A percentile compares a stretch with the other conserved stretches of the same genome.
phyloP scores from a whole-genome alignment of 35 echinoderm and acorn worm genomes.

The Heliocidaris tuberculata region DNA sequence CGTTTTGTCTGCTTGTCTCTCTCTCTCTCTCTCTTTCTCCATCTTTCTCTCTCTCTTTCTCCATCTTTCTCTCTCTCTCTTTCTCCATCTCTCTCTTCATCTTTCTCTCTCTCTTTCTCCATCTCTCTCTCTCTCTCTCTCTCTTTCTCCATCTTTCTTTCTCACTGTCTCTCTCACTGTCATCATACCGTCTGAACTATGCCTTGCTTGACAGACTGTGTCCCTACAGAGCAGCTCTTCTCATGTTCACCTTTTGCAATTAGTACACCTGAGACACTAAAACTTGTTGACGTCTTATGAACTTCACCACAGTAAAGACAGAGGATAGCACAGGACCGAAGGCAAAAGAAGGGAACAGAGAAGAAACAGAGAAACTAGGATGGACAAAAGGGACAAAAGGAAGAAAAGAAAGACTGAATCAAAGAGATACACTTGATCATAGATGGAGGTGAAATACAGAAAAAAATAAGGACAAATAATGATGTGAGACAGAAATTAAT shows the following conservation, averaged over 20 bases:
- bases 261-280: conserved; percentile 4
- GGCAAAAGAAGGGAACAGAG: background rate
- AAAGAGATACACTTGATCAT: too few relatives aligned
- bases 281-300: conserved; percentile 15
- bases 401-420: background rate
- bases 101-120: too few relatives aligned
- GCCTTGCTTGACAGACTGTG: background rate
- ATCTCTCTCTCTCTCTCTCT: background rate
- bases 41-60: too few relatives aligned
- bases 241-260: background rate
- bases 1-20: too few relatives aligned
- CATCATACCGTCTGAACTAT: background rate
- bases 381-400: background rate
- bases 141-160: background rate
- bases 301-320: background rate
- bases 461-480: too few relatives aligned
- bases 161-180: background rate
- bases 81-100: too few relatives aligned
- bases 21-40: too few relatives aligned
- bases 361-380: background rate
- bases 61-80: too few relatives aligned
- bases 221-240: background rate
- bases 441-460: too few relatives aligned
- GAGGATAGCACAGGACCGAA: background rate
- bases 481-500: too few relatives aligned